phyloP scores from a whole-genome alignment of 2,797 vertebrate genomes.

The Muscicapa striata region DNA sequence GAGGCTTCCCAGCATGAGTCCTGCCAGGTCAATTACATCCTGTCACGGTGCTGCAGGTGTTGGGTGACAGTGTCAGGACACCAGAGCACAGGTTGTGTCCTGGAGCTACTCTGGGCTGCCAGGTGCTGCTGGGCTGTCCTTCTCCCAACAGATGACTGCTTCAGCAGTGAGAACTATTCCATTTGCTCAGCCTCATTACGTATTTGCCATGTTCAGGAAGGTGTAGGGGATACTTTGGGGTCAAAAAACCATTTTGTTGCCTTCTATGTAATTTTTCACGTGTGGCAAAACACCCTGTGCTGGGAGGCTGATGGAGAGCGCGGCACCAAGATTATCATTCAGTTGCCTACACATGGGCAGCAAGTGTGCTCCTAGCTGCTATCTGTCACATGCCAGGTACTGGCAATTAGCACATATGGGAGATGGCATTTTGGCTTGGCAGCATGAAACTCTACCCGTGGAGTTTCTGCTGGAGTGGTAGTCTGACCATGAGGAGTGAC shows the following conservation, averaged over 20 bases:
- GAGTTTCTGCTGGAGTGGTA: background rate
- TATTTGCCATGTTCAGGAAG: background rate
- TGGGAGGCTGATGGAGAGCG: background rate
- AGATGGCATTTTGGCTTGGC: background rate
- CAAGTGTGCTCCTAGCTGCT: background rate
- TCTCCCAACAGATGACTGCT: background rate
- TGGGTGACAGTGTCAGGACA: background rate
- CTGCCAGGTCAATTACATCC: background rate
- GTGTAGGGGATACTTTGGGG: accelerated
- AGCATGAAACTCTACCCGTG: accelerated
- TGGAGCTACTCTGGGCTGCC: background rate
- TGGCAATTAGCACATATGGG: background rate
- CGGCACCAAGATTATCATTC: background rate
- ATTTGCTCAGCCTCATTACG: background rate
- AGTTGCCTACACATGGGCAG: background rate
- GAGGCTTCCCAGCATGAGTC: accelerated
- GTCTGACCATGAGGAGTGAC: background rate
- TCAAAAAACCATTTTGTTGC: background rate
- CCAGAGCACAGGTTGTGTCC: background rate
- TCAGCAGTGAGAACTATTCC: accelerated
- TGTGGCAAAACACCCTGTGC: background rate
- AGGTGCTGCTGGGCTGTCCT: background rate
- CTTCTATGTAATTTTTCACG: background rate
- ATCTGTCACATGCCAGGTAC: background rate
- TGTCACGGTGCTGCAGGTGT: accelerated